Conservation (phyloP, 2,888 invertebrate species). For the Clistopyga incitator region DNA sequence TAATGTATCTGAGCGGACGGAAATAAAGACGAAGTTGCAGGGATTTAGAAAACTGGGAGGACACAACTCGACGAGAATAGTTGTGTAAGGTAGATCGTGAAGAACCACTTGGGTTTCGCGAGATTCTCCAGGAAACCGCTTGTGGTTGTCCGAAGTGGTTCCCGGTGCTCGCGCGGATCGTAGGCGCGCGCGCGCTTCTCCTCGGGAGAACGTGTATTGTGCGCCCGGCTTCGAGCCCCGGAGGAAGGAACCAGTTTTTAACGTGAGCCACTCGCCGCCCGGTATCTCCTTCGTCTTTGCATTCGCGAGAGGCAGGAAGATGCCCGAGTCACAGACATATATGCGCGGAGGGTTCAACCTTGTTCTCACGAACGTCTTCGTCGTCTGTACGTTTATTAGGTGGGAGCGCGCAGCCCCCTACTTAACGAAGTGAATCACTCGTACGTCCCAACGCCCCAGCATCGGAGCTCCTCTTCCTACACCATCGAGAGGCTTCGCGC, state of each 20-base stretch:
- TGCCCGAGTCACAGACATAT: slow-evolving; percentile 49
- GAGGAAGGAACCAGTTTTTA: slow-evolving; percentile 78
- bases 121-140: slow-evolving; percentile 64
- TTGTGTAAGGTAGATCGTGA: slow-evolving; percentile 53
- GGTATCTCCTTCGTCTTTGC: slow-evolving; percentile 61
- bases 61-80: slow-evolving; percentile 36
- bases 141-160: slow-evolving; percentile 54
- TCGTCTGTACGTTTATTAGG: slow-evolving; percentile 59
- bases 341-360: slow-evolving; percentile 62
- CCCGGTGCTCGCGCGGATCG: slow-evolving; percentile 39
- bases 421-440: slow-evolving; percentile 62
- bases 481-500: neutral
- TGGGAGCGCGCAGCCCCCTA: slow-evolving; percentile 61
- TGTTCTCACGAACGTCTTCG: slow-evolving; percentile 68
- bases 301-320: slow-evolving; percentile 63
- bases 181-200: slow-evolving; percentile 24
- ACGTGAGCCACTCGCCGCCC: slow-evolving; percentile 67
- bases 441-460: slow-evolving; percentile 43
- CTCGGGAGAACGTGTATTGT: slow-evolving; percentile 33
- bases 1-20: neutral
- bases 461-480: slow-evolving; percentile 21
- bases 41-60: slow-evolving; percentile 3
- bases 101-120: slow-evolving; percentile 63
- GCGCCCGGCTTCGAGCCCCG: slow-evolving; percentile 35
- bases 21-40: neutral